Evolutionary conservation across 2,888 invertebrate species (phyloP), one percentile per base, ranked within the genome.

Genomic region (Operophtera brumata): DNA sequence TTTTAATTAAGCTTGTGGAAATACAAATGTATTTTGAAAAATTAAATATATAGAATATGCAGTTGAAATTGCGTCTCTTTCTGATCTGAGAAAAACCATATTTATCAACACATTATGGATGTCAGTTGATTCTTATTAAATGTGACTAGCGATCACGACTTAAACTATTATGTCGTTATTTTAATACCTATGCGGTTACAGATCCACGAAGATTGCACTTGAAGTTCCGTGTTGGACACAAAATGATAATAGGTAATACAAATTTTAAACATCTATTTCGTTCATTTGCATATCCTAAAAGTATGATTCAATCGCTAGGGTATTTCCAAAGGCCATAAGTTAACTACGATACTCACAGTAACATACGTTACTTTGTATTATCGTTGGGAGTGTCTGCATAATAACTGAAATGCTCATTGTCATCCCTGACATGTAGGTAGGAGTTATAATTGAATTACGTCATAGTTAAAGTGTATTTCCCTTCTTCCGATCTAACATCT

Each of bases 271-370:
- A 14, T 42, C 32, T 53, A 32, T 34, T 51, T 43, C 26, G 43
- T 37, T 0, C 13, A 46, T 44, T 34, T 46, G 20, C 26, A 52
- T 52, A 45, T 39, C 9, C 44, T 47, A 47, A 57, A 47, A 12
- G 36, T 35, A 52, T 54, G 57, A 59, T 50, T 48, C 39, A 59
- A 42, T 47, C 43, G 9, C 12, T 9, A 54, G 42, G 65, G 59
- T 57, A 59, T 61, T 61, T 59, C 62, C 62, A 62, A 61, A 59
- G 40, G 55, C 45, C 55, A 59, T 37, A 49, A 42, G 47, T 54
- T 52, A 47, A 45, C 40, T 44, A 36, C 25, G 6, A 46, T 43
- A 52, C 49, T 48, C 36, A 47, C 50, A 39, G 11, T 43, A 46
- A 57, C 42, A 54, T 49, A 12, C 57, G 36, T 47, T 30, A 47